Base-by-base conservation (phyloP, 2,888 invertebrate genomes). In the Drosophila ezoana region DNA sequence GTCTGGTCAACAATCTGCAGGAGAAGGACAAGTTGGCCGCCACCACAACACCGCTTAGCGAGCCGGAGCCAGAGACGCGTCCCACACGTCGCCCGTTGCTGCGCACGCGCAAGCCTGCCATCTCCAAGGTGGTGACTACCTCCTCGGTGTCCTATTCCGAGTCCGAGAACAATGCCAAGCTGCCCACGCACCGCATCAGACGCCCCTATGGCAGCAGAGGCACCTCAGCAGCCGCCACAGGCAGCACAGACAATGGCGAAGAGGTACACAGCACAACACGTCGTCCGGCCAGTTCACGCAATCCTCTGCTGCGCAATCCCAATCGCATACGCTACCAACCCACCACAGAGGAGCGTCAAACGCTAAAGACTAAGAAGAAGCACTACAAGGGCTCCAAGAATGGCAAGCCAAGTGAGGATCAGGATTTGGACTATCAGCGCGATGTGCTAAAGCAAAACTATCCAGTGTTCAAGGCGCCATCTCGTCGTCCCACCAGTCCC, bases 371-470 rank as follows among this genome's bases (percentile, higher is more conserved):
- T 2, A 90, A 91, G 56, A 89, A 90, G 66, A 86, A 91, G 72
- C 87, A 86, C 48, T 72, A 85, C 53, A 76, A 76, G 51, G 80
- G 85, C 6, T 84, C 78, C 0, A 90, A 88, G 57, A 79, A 86
- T 13, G 76, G 82, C 10, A 87, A 87, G 13, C 78, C 69, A 0
- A 72, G 66, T 10, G 89, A 83, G 28, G 90, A 86, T 49, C 90
- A 92, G 59, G 92, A 93, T 62, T 64, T 95, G 68, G 95, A 94
- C 2, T 95, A 95, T 73, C 95, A 95, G 90, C 92, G 95, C 69
- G 95, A 95, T 85, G 93, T 95, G 3, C 87, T 95, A 5, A 94
- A 95, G 78, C 95, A 95, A 83, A 95, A 95, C 75, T 95, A 95
- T 80, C 95, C 95, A 1, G 94, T 94, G 0, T 94, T 94, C 6